Percentiles rank a stretch among this genome's conserved stretches.
Conservation (phyloP, 2,888 invertebrate species). For the Drepanosiphum platanoidis region DNA sequence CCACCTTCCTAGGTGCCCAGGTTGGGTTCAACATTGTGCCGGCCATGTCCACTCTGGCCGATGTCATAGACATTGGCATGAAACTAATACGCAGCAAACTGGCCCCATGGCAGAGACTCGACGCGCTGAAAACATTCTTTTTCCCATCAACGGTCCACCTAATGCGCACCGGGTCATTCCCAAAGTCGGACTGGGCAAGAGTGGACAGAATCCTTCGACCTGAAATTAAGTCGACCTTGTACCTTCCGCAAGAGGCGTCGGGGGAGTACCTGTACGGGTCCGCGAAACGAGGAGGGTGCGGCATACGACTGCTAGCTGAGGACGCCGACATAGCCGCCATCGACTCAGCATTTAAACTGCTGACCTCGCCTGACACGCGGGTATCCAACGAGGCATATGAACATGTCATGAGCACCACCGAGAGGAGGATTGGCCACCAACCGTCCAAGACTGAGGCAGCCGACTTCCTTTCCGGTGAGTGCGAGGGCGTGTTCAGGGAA, state of each 20-base stretch:
- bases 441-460: not conserved
- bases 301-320: not conserved
- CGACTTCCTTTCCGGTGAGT: not conserved
- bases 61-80: fast-evolving
- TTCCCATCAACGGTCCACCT: not conserved
- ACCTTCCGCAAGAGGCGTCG: not conserved
- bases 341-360: not conserved
- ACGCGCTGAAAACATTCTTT: not conserved
- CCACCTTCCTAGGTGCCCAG: too few species aligned
- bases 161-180: not conserved
- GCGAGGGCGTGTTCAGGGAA: not conserved
- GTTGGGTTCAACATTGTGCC: not conserved
- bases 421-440: not conserved
- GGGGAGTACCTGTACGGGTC: not conserved
- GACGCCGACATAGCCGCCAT: not conserved
- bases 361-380: not conserved
- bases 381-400: too few species aligned
- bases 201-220: not conserved
- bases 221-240: fast-evolving
- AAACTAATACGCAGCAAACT: not conserved
- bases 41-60: not conserved
- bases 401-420: not conserved
- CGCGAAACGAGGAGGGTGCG: not conserved
- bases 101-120: not conserved
- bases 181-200: not conserved